Conservation (phyloP, 1,140 invertebrate genomes). For the Cataglyphis hispanica region DNA sequence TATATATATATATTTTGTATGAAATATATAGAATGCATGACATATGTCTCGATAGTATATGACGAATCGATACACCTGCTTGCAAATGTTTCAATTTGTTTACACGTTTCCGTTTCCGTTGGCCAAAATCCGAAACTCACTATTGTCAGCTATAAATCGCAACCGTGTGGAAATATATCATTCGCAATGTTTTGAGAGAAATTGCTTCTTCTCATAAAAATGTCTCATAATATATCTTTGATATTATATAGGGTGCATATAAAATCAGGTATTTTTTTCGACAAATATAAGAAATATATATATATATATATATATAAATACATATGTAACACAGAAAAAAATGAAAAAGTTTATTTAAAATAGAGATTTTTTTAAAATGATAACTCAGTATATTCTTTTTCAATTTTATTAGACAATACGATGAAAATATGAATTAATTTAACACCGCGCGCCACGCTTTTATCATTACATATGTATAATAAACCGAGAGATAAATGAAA, state of each 20-base stretch:
- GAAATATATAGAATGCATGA: slow-evolving; percentile 32
- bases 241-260: neutral
- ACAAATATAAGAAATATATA: no score
- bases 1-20: no score
- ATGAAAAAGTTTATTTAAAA: neutral
- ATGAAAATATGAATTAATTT: slow-evolving; percentile 18
- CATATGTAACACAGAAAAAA: neutral
- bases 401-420: neutral
- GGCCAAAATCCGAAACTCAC: slow-evolving; percentile 55
- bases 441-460: neutral
- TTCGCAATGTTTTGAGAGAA: slow-evolving; percentile 7
- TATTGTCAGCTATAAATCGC: slow-evolving; percentile 52
- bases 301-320: no score
- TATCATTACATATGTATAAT: neutral
- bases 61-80: slow-evolving; percentile 57
- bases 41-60: slow-evolving; percentile 43
- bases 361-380: neutral
- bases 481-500: slow-evolving; percentile 14
- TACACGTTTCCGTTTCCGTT: slow-evolving; percentile 55
- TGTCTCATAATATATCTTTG: neutral
- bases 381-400: neutral
- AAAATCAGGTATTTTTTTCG: neutral
- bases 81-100: slow-evolving; percentile 55
- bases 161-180: slow-evolving; percentile 16
- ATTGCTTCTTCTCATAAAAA: neutral